phyloP scores from a whole-genome alignment of 2,888 invertebrate species.

The Tetragnatha montana region DNA sequence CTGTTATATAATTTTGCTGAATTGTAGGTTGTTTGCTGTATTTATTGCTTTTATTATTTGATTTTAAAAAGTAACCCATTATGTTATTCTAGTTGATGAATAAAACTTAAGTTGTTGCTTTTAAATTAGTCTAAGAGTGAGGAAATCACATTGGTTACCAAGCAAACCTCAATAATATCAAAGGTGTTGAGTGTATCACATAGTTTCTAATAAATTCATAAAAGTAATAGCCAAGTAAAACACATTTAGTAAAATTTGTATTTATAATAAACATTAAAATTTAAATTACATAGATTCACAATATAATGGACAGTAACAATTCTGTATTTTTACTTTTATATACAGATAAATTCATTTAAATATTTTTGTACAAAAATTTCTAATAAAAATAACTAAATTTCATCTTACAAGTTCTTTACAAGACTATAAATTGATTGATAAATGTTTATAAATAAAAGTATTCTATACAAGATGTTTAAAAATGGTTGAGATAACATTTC shows the following conservation, averaged over 20 bases:
- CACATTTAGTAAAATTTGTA: constrained; percentile 21
- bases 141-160: too few relatives aligned
- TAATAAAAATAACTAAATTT: constrained; percentile 1
- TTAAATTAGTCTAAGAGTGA: too few relatives aligned
- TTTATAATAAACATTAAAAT: constrained; percentile 34
- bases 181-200: too few relatives aligned
- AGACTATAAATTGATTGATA: constrained; percentile 5
- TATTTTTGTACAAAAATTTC: background rate
- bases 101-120: too few relatives aligned
- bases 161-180: too few relatives aligned
- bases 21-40: too few relatives aligned
- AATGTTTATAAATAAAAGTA: constrained; percentile 17
- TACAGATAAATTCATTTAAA: constrained; percentile 9
- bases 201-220: too few relatives aligned
- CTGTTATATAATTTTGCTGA: too few relatives aligned
- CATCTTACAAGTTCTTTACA: background rate
- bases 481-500: too few relatives aligned
- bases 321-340: background rate
- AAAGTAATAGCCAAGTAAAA: background rate
- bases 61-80: too few relatives aligned
- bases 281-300: constrained; percentile 38
- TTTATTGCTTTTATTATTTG: too few relatives aligned
- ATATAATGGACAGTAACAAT: constrained; percentile 31
- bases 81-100: too few relatives aligned
- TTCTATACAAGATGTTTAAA: background rate